These are phyloP conservation scores for Pristionchus fissidentatus DNA, from an alignment of 2,888 invertebrate genomes.

Conservation along the genomic window DNA sequence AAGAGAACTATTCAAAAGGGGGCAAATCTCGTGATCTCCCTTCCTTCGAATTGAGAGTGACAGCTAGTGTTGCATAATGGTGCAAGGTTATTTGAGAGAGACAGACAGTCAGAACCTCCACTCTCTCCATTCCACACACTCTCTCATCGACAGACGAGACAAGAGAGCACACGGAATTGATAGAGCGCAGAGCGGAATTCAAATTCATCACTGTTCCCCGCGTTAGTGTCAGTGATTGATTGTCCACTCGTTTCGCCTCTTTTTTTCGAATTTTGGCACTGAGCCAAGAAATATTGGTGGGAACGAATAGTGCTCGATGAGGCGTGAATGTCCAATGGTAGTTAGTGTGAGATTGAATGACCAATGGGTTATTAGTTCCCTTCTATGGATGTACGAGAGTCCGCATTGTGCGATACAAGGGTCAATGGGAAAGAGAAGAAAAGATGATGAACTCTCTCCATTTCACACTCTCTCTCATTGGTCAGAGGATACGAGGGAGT, in stretches of 20 bases:
- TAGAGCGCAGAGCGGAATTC: background rate
- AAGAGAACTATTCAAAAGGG: background rate
- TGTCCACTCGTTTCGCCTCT: background rate
- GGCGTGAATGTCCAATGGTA: no score
- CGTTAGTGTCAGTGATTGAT: background rate
- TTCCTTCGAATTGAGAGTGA: background rate
- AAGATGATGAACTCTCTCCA: background rate
- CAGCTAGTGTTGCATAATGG: background rate
- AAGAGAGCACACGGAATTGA: background rate
- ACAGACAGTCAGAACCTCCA: background rate
- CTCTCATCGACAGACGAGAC: background rate
- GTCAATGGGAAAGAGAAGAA: slow-evolving; percentile 2
- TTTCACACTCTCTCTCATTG: background rate
- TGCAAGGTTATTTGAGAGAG: background rate
- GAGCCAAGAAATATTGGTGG: no score
- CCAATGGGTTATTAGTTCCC: no score
- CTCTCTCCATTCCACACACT: background rate
- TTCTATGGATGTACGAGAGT: no score
- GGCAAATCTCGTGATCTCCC: background rate
- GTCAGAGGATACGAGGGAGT: background rate
- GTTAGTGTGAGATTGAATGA: no score
- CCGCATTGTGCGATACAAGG: no score
- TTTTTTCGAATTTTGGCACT: no score
- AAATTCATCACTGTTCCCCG: background rate
- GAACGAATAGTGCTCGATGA: no score